These are phyloP conservation scores for Bembecia ichneumoniformis DNA, from an alignment of 2,888 invertebrate genomes.

Conservation along the genomic window DNA sequence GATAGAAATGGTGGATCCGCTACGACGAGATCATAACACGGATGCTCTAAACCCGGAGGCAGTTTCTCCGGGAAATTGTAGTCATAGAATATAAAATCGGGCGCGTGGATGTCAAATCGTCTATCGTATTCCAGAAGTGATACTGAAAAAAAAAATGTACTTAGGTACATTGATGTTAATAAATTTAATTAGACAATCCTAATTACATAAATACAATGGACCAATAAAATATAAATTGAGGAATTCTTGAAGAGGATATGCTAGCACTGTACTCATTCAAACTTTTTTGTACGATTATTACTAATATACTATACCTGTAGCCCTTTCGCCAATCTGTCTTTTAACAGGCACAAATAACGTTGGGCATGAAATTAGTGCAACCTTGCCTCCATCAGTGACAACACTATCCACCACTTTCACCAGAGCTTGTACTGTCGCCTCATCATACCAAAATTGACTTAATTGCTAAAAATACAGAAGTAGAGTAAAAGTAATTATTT, in stretches of 20 bases:
- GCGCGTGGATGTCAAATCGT: constrained; percentile 83
- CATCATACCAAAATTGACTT: constrained; percentile 98
- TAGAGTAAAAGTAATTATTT: neutral
- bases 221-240: too few species aligned
- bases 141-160: constrained; percentile 66
- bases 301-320: constrained; percentile 50
- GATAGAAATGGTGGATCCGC: constrained; percentile 97
- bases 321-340: constrained; percentile 50
- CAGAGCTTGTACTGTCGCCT: constrained; percentile 80
- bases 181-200: too few species aligned
- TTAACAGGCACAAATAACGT: constrained; percentile 82
- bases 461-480: constrained; percentile 80
- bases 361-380: constrained; percentile 91
- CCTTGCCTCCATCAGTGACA: constrained; percentile 70
- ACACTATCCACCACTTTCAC: constrained; percentile 75
- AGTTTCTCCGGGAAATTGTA: constrained; percentile 84
- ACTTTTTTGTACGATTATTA: neutral
- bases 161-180: too few species aligned
- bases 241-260: too few species aligned
- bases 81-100: constrained; percentile 89
- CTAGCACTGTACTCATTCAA: too few species aligned
- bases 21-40: constrained; percentile 84
- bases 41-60: constrained; percentile 68
- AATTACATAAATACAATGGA: too few species aligned
- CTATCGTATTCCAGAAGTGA: constrained; percentile 87